Evolutionary conservation across 2,113 vertebrate genomes (phyloP), one percentile per base, ranked within the genome.

Genomic region (Psilopogon haemacephalus): DNA sequence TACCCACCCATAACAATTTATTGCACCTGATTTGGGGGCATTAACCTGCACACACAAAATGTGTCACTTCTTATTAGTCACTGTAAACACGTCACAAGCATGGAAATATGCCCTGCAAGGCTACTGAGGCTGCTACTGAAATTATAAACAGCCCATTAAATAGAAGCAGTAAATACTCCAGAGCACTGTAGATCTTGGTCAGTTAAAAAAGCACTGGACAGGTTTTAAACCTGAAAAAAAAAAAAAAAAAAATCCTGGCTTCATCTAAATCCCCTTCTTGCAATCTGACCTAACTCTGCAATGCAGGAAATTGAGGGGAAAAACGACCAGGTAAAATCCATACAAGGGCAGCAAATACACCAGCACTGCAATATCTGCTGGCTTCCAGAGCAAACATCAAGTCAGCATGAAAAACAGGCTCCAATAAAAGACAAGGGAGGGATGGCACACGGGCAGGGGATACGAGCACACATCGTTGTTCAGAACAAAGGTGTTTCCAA

Each of bases 111-210:
- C 59, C 60, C 89, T 24, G 28, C 91, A 92, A 89, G 55, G 75
- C 74, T 85, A 21, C 54, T 37, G 83, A 63, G 90, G 79, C 70
- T 74, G 80, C 83, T 88, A 74, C 86, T 88, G 78, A 18, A 77
- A 86, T 15, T 42, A 74, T 93, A 77, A 95, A 90, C 68, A 93
- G 91, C 46, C 86, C 81, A 56, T 93, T 96, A 95, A 96, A 88
- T 13, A 81, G 83, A 68, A 90, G 79, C 92, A 90, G 65, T 95
- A 95, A 97, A 84, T 83, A 68, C 58, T 64, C 64, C 58, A 73
- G 91, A 94, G 92, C 3, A 8, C 55, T 56, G 38, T 85, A 89
- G 70, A 90, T 72, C 75, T 87, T 82, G 69, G 64, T 90, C 88
- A 96, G 50, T 68, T 93, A 65, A 91, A 95, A 95, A 94, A 95